These are phyloP conservation scores for Melitaea cinxia DNA, from an alignment of 1,140 invertebrate species.

Conservation along the genomic window DNA sequence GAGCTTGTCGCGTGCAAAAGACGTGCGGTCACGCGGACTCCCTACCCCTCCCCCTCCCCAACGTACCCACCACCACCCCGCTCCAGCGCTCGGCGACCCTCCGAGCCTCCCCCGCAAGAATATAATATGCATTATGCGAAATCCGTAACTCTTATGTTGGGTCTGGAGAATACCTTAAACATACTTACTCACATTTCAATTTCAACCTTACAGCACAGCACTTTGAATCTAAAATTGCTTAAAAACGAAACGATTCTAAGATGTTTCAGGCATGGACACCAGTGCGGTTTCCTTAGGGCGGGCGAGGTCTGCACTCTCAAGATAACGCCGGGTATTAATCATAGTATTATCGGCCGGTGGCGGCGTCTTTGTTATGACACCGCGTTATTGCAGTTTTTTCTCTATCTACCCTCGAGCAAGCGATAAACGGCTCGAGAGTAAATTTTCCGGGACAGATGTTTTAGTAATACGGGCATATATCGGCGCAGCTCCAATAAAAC, in stretches of 20 bases:
- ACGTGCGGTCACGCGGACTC: constrained; percentile 73
- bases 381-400: constrained; percentile 79
- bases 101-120: constrained; percentile 58
- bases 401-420: constrained; percentile 71
- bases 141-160: constrained; percentile 77
- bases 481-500: constrained; percentile 56
- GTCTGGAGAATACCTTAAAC: constrained; percentile 65
- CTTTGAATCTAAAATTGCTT: constrained; percentile 5
- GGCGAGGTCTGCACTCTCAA: constrained; percentile 74
- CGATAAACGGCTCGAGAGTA: constrained; percentile 72
- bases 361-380: constrained; percentile 79
- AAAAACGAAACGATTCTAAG: constrained; percentile 15
- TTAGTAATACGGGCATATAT: constrained; percentile 69
- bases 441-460: constrained; percentile 81
- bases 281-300: constrained; percentile 44
- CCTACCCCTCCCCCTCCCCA: constrained; percentile 34
- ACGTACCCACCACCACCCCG: constrained; percentile 15
- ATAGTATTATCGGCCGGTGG: constrained; percentile 77
- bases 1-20: constrained; percentile 79
- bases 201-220: background rate
- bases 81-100: constrained; percentile 34
- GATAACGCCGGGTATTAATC: constrained; percentile 80
- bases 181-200: constrained; percentile 3
- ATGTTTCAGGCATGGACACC: constrained; percentile 19
- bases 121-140: constrained; percentile 81